Base-by-base conservation (phyloP, 2,113 vertebrate genomes). In the Anser brachyrhynchus region DNA sequence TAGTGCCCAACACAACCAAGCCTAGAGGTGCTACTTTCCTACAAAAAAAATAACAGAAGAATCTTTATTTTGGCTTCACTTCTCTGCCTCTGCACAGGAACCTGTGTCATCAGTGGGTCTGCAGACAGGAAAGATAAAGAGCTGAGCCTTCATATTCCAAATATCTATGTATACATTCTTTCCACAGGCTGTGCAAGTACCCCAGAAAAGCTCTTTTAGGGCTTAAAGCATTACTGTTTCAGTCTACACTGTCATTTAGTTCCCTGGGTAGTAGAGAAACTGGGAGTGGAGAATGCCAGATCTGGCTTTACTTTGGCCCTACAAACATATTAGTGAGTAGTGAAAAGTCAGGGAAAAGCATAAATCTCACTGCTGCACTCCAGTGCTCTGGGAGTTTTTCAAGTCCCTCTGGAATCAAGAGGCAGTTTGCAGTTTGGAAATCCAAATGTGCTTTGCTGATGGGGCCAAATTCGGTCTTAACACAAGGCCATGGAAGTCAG, bases 261-360 rank as follows among this genome's bases (percentile, higher is more conserved):
- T 95, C 93, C 73, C 76, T 95, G 90, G 92, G 80, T 81, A 94
- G 69, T 39, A 89, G n/a, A 86, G 73, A 93, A 91, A 84, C 87
- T 3, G 5, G 49, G 76, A 84, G 44, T 39, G 37, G 83, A 67
- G 76, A 92, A 87, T 93, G 96, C 94, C 95, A 96, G 88, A 93
- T 90, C 90, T 94, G 76, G 83, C 93, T 97, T 97, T 96, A 94
- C 91, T 96, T 96, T 94, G 93, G 93, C 92, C 87, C 70, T 64
- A 65, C 88, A 89, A 93, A 96, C 87, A 49, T 95, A 92, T 96
- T 89, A 86, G 83, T 75, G 93, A 92, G 86, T 31, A 96, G 80
- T 39, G 65, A 97, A 96, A 96, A 96, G 92, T 92, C 93, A 94
- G 88, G 76, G 92, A 90, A 95, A 95, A 95, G 13, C 93, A 96